Percentiles rank a stretch among this genome's conserved stretches.
phyloP scores from a whole-genome alignment of 2,797 vertebrate species.

The Darevskia nairensis region DNA sequence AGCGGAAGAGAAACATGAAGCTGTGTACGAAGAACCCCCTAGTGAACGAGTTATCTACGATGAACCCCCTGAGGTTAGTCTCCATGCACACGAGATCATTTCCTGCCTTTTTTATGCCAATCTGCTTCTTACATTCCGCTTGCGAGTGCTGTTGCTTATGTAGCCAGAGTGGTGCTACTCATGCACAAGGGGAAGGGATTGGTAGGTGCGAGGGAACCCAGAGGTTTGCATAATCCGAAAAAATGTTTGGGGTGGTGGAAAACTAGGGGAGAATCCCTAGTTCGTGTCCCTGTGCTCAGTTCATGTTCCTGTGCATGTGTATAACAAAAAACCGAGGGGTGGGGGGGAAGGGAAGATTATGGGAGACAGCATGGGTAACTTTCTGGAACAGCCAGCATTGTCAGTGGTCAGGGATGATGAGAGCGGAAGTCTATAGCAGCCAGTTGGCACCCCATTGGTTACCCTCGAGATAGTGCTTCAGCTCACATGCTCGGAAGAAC shows the following conservation, averaged over 20 bases:
- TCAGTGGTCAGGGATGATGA: too few species aligned
- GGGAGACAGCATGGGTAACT: neutral
- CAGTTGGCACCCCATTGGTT: too few species aligned
- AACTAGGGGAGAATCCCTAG: too few species aligned
- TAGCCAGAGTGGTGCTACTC: neutral
- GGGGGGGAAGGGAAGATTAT: neutral
- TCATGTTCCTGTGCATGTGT: neutral
- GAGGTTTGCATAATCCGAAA: neutral
- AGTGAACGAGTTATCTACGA: constrained; percentile 76
- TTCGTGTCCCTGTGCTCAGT: too few species aligned
- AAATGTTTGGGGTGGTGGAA: neutral
- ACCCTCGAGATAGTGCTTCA: neutral
- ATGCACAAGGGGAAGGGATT: neutral
- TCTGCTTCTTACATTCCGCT: neutral
- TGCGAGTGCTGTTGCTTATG: neutral
- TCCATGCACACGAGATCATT: neutral
- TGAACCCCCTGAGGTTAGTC: constrained; percentile 82
- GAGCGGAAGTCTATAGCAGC: too few species aligned
- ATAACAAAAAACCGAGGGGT: neutral
- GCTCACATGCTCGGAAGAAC: neutral
- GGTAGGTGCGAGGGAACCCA: neutral
- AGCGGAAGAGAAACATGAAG: constrained; percentile 39
- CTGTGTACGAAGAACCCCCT: constrained; percentile 72
- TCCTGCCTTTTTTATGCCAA: neutral
- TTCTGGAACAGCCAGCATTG: too few species aligned